Conservation (phyloP, 2,113 vertebrate species). For the Clinocottus analis region DNA sequence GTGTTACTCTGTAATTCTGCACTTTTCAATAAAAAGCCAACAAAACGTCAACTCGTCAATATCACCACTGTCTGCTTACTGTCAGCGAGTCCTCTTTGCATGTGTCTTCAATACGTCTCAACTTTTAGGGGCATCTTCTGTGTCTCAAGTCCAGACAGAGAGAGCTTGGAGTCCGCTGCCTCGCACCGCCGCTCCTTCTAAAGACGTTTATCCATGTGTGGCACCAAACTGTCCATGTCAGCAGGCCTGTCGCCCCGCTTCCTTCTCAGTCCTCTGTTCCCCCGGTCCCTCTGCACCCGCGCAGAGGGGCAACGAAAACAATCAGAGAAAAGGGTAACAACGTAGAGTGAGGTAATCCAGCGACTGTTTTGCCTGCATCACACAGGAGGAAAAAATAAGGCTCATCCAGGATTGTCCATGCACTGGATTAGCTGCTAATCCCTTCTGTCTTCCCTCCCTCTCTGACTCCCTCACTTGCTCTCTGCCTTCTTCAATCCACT, state of each 20-base stretch:
- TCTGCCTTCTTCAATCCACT: constrained; percentile 77
- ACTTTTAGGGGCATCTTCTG: constrained; percentile 19
- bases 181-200: constrained; percentile 37
- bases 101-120: constrained; percentile 7
- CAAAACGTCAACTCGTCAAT: not conserved
- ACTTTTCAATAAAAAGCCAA: not conserved
- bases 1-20: not conserved
- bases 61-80: constrained; percentile 45
- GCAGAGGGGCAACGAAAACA: constrained; percentile 13
- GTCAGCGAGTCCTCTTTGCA: constrained; percentile 26
- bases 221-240: constrained; percentile 35
- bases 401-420: constrained; percentile 70
- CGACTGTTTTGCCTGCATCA: constrained; percentile 64
- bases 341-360: constrained; percentile 64
- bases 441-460: constrained; percentile 60
- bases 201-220: constrained; percentile 67
- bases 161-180: constrained; percentile 23
- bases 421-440: constrained; percentile 78
- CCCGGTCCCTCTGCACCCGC: not conserved
- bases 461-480: constrained; percentile 59
- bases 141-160: constrained; percentile 21
- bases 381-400: constrained; percentile 49
- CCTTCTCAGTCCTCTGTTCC: constrained; percentile 6
- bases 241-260: not conserved
- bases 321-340: constrained; percentile 27